A percentile compares a stretch with the other conserved stretches of the same genome.
phyloP scores from a whole-genome alignment of 2,797 vertebrate species.

The Poecilia picta region DNA sequence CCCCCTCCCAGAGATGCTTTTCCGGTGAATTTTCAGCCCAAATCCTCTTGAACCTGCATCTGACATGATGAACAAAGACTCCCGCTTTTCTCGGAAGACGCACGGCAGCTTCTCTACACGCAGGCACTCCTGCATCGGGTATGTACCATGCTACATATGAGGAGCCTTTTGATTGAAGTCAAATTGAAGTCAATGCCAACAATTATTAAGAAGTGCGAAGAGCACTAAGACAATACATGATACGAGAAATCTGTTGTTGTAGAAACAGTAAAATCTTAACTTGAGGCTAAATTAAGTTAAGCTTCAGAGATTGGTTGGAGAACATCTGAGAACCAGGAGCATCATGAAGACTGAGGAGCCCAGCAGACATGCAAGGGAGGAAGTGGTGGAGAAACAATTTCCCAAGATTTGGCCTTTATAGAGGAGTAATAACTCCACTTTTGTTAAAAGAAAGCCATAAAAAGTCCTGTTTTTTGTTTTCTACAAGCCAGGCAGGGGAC shows the following conservation, averaged over 20 bases:
- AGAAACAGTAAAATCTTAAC: neutral
- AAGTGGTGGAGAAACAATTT: neutral
- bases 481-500: neutral
- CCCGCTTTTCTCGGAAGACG: conserved; percentile 77
- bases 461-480: neutral
- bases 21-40: conserved; percentile 26
- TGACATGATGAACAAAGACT: conserved; percentile 82
- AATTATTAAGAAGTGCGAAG: neutral
- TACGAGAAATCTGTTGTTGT: neutral
- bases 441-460: neutral
- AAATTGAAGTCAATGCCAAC: neutral
- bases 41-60: conserved; percentile 11
- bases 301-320: neutral
- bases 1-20: conserved; percentile 19
- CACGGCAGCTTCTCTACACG: conserved; percentile 78
- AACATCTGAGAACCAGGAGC: neutral
- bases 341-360: neutral
- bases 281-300: neutral
- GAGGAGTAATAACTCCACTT: neutral
- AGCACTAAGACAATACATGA: neutral
- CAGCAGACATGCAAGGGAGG: neutral
- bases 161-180: neutral
- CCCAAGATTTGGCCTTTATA: neutral
- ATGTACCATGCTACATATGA: conserved; percentile 56
- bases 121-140: conserved; percentile 85